A percentile compares a stretch with the other conserved stretches of the same genome.
phyloP scores from a whole-genome alignment of 2,797 vertebrate species.

The Dermochelys coriacea region DNA sequence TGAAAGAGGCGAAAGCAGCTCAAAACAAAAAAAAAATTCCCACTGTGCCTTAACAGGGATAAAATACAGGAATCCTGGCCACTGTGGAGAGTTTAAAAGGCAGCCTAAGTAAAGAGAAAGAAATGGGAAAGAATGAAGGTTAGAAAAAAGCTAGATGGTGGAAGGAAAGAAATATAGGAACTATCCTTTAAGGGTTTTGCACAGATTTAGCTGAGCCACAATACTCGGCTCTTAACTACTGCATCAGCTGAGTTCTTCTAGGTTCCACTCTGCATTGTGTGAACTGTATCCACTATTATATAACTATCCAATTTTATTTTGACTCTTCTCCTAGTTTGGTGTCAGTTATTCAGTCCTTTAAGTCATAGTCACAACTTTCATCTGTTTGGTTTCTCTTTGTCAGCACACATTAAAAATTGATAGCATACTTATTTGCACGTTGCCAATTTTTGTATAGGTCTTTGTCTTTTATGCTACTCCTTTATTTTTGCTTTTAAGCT shows the following conservation, averaged over 20 bases:
- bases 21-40: neutral
- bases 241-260: neutral
- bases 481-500: neutral
- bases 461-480: neutral
- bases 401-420: neutral
- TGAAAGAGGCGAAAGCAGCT: neutral
- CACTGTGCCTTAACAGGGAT: neutral
- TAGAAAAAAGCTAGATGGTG: neutral
- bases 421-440: neutral
- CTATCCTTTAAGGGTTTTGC: neutral
- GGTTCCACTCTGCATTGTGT: neutral
- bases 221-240: neutral
- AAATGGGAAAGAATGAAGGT: neutral
- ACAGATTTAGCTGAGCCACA: neutral
- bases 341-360: neutral
- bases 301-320: neutral
- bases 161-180: neutral
- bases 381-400: neutral
- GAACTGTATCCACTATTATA: neutral
- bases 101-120: neutral
- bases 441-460: neutral
- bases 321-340: neutral
- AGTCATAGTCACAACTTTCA: neutral
- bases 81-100: neutral
- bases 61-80: neutral